A percentile compares a stretch with the other conserved stretches of the same genome.
These are phyloP conservation scores for Dromiciops gliroides DNA, from an alignment of 2,113 vertebrate genomes.

Conservation along the genomic window DNA sequence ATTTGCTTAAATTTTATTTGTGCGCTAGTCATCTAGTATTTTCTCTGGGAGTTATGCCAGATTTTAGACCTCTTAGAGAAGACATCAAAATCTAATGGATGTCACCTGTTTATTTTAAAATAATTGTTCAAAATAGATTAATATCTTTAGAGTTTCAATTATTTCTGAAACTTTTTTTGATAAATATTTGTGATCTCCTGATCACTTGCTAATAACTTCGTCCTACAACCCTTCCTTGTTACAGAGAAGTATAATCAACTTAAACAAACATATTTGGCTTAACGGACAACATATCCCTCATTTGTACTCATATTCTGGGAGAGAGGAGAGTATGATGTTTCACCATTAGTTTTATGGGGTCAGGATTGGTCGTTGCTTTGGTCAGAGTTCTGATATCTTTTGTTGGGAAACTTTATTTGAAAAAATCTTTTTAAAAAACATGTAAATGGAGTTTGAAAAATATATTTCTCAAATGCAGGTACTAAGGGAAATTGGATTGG, in stretches of 20 bases:
- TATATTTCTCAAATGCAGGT: conserved; percentile 53
- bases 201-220: neutral
- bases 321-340: neutral
- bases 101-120: neutral
- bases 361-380: neutral
- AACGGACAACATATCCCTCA: neutral
- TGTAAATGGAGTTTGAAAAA: conserved; percentile 75
- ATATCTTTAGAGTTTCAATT: neutral
- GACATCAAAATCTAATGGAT: neutral
- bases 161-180: neutral
- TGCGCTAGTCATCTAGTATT: neutral
- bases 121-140: neutral
- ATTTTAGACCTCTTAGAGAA: neutral
- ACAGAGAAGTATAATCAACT: neutral
- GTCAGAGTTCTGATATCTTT: neutral
- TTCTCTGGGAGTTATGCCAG: neutral
- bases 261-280: neutral
- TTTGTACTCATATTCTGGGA: neutral
- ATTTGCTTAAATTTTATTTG: neutral
- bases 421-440: conserved; percentile 65
- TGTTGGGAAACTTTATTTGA: conserved; percentile 55
- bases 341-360: neutral
- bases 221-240: neutral
- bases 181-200: neutral
- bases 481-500: conserved; percentile 69